Evolutionary conservation across 2,888 invertebrate species (phyloP).

Genomic region (Mycalesis mineus): DNA sequence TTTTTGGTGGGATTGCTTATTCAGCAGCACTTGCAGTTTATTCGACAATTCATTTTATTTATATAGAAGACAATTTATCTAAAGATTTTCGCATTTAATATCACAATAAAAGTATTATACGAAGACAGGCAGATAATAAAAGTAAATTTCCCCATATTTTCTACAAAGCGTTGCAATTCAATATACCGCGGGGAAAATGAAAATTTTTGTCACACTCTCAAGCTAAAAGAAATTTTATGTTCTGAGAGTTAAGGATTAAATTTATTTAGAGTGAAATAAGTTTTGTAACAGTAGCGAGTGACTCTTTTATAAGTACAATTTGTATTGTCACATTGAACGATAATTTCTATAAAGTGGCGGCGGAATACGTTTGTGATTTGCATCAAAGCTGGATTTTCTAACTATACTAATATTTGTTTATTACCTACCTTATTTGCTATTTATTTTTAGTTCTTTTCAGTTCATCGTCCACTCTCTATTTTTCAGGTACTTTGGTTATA

Average conservation of each 20-base stretch:
- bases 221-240: slow-evolving; percentile 15
- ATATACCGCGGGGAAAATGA: slow-evolving; percentile 22
- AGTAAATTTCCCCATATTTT: slow-evolving; percentile 41
- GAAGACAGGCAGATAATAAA: slow-evolving; percentile 25
- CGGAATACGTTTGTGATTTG: not conserved
- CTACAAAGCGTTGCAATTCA: slow-evolving; percentile 31
- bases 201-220: not conserved
- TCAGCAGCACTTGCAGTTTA: not conserved
- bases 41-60: not conserved
- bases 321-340: slow-evolving; percentile 46
- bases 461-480: no score
- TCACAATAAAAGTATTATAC: not conserved
- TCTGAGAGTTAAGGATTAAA: slow-evolving; percentile 25
- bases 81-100: not conserved
- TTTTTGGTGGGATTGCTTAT: no score
- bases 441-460: no score
- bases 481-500: no score
- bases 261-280: slow-evolving; percentile 4
- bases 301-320: slow-evolving; percentile 43
- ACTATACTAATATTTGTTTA: no score
- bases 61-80: not conserved
- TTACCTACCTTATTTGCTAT: no score
- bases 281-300: slow-evolving; percentile 22
- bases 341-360: slow-evolving; percentile 27
- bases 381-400: not conserved